A percentile compares a stretch with the other conserved stretches of the same genome.
Evolutionary conservation across 1,140 invertebrate species (phyloP).

Genomic region (Heliconius nattereri): DNA sequence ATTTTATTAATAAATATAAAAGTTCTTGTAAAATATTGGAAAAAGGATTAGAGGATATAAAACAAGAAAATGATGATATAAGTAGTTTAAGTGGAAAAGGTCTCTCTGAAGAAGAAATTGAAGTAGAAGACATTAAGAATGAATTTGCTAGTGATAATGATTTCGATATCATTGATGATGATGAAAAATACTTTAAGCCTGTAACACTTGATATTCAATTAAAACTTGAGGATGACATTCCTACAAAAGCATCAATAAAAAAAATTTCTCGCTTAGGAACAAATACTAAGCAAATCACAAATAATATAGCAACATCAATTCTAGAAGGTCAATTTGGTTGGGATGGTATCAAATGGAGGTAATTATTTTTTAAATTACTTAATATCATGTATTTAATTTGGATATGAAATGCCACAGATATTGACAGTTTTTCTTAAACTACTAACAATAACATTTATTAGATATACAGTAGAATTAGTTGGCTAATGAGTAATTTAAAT

Average conservation of each 20-base stretch:
- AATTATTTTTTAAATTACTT: conserved; percentile 45
- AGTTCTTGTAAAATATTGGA: conserved; percentile 58
- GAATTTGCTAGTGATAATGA: conserved; percentile 44
- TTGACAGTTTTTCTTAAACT: neutral
- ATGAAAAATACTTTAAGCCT: conserved; percentile 44
- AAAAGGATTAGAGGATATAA: conserved; percentile 52
- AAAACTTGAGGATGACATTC: conserved; percentile 38
- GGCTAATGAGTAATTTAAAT: too few relatives aligned
- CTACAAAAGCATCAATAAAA: conserved; percentile 28
- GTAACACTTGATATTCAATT: conserved; percentile 41
- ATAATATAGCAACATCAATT: conserved; percentile 64
- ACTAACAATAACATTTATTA: conserved; percentile 1
- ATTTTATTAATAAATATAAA: conserved; percentile 65
- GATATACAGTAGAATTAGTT: neutral
- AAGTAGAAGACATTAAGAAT: conserved; percentile 50
- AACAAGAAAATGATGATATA: conserved; percentile 51
- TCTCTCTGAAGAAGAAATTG: conserved; percentile 44
- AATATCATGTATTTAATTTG: neutral
- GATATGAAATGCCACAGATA: neutral
- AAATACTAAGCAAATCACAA: conserved; percentile 47
- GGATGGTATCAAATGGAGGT: conserved; percentile 69
- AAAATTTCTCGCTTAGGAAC: conserved; percentile 38
- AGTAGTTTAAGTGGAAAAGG: conserved; percentile 39
- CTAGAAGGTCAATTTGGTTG: conserved; percentile 66
- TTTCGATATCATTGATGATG: conserved; percentile 38